These are phyloP conservation scores for Eristalis pertinax DNA, from an alignment of 2,888 invertebrate genomes.

Conservation along the genomic window DNA sequence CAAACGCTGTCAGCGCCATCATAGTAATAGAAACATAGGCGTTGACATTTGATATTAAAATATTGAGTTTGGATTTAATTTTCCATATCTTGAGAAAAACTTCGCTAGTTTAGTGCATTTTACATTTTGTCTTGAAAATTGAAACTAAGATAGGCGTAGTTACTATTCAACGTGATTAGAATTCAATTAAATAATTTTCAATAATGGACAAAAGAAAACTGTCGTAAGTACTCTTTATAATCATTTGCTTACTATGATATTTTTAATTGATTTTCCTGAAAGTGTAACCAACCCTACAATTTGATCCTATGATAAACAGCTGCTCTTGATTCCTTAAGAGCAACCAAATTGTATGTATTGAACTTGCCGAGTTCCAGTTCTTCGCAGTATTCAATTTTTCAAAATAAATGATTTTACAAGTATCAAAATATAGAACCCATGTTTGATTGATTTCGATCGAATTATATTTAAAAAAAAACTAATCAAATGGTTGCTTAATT, in stretches of 20 bases:
- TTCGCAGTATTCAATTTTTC: not conserved
- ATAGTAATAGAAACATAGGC: not conserved
- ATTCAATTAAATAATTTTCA: not conserved
- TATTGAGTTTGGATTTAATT: constrained; percentile 53
- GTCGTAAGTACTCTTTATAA: constrained; percentile 79
- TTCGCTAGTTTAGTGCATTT: constrained; percentile 19
- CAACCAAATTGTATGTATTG: not conserved
- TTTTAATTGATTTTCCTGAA: constrained; percentile 50
- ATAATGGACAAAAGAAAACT: constrained; percentile 81
- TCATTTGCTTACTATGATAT: not conserved
- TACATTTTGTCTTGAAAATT: constrained; percentile 5
- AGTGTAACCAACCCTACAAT: not conserved
- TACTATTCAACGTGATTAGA: not conserved
- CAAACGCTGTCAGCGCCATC: constrained; percentile 33
- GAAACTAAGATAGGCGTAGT: constrained; percentile 2
- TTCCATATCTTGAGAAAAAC: constrained; percentile 36
- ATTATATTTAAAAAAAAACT: too few species aligned
- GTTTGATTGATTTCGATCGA: too few species aligned
- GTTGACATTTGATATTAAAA: constrained; percentile 59
- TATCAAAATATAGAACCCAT: too few species aligned
- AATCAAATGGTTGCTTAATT: not conserved
- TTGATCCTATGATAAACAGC: not conserved
- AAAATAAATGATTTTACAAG: not conserved
- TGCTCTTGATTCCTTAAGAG: not conserved
- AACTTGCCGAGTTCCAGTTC: not conserved